Conservation (phyloP, 2,113 vertebrate genomes). For the Macrotus californicus region DNA sequence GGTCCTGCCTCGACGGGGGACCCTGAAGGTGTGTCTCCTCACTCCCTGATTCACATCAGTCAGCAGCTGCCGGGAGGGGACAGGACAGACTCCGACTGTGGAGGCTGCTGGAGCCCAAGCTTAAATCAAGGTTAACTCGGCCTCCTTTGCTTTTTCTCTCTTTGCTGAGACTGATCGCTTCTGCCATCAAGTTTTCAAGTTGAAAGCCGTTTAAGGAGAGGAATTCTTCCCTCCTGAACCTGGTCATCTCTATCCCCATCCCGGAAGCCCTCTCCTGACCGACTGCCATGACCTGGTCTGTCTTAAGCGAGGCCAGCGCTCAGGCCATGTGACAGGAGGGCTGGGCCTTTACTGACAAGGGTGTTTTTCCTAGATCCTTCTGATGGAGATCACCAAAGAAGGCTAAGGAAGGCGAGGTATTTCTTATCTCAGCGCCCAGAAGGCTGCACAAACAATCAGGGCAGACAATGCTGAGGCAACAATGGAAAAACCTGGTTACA, state of each 20-base stretch:
- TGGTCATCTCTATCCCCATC: not conserved
- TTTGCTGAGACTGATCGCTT: constrained; percentile 54
- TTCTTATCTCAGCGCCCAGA: constrained; percentile 73
- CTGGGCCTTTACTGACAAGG: constrained; percentile 41
- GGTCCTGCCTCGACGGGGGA: accelerated
- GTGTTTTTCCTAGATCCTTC: constrained; percentile 71
- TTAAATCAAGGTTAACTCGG: not conserved
- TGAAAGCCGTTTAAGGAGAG: constrained; percentile 19
- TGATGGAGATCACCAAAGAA: constrained; percentile 48
- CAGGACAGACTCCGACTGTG: not conserved
- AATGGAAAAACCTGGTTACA: constrained; percentile 57
- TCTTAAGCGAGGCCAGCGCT: not conserved
- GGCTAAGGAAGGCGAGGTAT: constrained; percentile 15
- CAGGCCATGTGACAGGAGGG: not conserved
- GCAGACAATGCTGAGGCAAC: constrained; percentile 50
- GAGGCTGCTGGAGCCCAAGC: not conserved
- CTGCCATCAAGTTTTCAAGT: constrained; percentile 49
- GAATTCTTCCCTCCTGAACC: constrained; percentile 43
- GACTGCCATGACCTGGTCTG: not conserved
- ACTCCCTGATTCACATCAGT: accelerated
- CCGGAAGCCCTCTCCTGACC: not conserved
- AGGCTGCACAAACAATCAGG: constrained; percentile 54
- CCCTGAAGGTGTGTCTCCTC: not conserved
- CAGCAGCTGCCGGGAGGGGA: not conserved
- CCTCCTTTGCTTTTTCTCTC: not conserved